phyloP scores from a whole-genome alignment of 2,888 invertebrate genomes.

The Tridacna crocea region DNA sequence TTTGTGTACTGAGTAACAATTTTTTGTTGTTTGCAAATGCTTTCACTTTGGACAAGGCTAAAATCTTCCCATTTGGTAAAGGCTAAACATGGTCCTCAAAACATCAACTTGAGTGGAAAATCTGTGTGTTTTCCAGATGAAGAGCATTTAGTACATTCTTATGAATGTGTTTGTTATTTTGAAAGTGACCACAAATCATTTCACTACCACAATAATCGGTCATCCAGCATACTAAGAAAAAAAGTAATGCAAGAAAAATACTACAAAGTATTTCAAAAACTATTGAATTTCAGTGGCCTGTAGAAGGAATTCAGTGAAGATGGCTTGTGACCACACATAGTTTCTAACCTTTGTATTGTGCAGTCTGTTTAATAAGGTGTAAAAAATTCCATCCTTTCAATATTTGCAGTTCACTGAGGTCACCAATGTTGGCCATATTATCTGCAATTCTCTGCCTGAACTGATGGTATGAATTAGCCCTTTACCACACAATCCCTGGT shows the following conservation, averaged over 20 bases:
- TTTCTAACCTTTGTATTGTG: conserved; percentile 28
- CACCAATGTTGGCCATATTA: conserved; percentile 16
- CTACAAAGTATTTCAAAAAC: conserved; percentile 15
- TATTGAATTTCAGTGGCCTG: conserved; percentile 7
- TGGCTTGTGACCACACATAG: conserved; percentile 27
- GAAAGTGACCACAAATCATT: too few species aligned
- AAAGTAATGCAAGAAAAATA: conserved; percentile 1
- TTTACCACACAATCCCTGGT: too few species aligned
- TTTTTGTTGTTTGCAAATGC: background rate
- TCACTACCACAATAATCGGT: too few species aligned
- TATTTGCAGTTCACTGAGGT: conserved; percentile 18
- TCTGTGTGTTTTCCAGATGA: too few species aligned
- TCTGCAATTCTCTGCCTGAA: conserved; percentile 23
- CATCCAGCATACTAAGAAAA: too few species aligned
- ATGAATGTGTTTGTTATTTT: too few species aligned
- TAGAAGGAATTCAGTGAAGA: conserved; percentile 7
- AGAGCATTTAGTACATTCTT: too few species aligned
- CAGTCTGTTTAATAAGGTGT: conserved; percentile 27
- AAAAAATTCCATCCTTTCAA: conserved; percentile 11
- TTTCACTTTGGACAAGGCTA: background rate
- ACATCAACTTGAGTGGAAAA: too few species aligned
- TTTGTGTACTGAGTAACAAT: background rate
- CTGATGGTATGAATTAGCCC: background rate
- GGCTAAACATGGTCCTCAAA: background rate
- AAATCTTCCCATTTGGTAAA: background rate